Conservation (phyloP, 2,797 vertebrate species). For the Melanotaenia pygmaea region DNA sequence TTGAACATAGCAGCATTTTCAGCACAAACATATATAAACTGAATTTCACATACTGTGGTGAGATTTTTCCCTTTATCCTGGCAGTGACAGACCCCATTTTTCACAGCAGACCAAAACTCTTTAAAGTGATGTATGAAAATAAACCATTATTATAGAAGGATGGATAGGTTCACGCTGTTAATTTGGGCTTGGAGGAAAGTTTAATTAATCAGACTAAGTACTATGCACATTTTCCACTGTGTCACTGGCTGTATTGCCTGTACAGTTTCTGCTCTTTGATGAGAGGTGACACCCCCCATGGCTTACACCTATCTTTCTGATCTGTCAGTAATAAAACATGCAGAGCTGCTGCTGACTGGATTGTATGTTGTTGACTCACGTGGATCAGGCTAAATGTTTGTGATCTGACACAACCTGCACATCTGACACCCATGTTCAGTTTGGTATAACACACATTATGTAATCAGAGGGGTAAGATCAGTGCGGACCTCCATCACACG, state of each 20-base stretch:
- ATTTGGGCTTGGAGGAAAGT: slow-evolving; percentile 21
- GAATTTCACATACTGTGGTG: not conserved
- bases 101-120: slow-evolving; percentile 27
- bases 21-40: too few relatives aligned
- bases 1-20: not conserved
- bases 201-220: slow-evolving; percentile 10
- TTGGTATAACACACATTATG: not conserved
- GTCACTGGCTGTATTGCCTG: slow-evolving; percentile 2
- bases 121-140: slow-evolving; percentile 52
- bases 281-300: slow-evolving; percentile 5
- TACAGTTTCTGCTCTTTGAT: not conserved
- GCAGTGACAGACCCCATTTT: slow-evolving; percentile 42
- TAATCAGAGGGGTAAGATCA: slow-evolving; percentile 6
- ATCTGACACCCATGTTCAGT: not conserved
- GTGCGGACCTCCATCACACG: not conserved
- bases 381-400: slow-evolving; percentile 2
- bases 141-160: slow-evolving; percentile 24
- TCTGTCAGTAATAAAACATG: slow-evolving; percentile 15
- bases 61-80: slow-evolving; percentile 15
- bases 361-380: slow-evolving; percentile 9
- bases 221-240: slow-evolving; percentile 6
- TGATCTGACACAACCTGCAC: slow-evolving; percentile 16
- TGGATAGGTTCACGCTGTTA: slow-evolving; percentile 32
- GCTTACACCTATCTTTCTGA: not conserved
- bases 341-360: slow-evolving; percentile 18